Percentiles rank a stretch among this genome's conserved stretches.
Evolutionary conservation across 2,113 vertebrate species (phyloP).

Genomic region (Spea multiplicata): DNA sequence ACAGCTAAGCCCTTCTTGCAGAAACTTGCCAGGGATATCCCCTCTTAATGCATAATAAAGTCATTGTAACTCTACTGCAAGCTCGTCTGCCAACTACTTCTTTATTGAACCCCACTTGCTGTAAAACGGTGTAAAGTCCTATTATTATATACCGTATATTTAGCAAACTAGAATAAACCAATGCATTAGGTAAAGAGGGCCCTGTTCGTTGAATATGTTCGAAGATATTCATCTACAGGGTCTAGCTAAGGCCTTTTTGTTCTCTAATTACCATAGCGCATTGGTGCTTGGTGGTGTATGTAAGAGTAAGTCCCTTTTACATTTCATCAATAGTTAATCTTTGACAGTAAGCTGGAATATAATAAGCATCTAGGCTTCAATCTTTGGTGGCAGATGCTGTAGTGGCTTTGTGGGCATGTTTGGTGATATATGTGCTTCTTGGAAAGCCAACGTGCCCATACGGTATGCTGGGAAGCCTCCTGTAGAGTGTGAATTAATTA

Average conservation of each 20-base stretch:
- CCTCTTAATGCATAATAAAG: too few relatives aligned
- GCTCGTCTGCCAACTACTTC: too few relatives aligned
- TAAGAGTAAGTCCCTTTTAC: not conserved
- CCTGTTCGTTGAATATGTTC: too few relatives aligned
- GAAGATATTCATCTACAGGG: too few relatives aligned
- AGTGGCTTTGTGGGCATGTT: conserved; percentile 28
- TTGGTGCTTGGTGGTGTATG: not conserved
- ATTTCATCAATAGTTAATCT: not conserved
- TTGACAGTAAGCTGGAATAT: conserved; percentile 22
- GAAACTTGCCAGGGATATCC: too few relatives aligned
- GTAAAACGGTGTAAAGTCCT: too few relatives aligned
- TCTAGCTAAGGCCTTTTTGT: not conserved
- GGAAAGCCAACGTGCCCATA: conserved; percentile 33
- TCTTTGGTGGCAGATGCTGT: conserved; percentile 28
- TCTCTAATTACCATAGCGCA: not conserved
- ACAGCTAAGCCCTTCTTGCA: too few relatives aligned
- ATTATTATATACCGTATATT: too few relatives aligned
- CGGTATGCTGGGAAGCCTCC: conserved; percentile 20
- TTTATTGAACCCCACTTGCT: too few relatives aligned
- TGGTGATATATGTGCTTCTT: conserved; percentile 19
- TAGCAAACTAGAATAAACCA: too few relatives aligned
- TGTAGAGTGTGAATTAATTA: conserved; percentile 42
- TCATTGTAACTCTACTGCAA: too few relatives aligned
- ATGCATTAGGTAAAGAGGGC: too few relatives aligned
- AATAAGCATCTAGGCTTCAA: conserved; percentile 13